Base-by-base conservation (phyloP, 2,797 vertebrate species). In the Chelon labrosus region DNA sequence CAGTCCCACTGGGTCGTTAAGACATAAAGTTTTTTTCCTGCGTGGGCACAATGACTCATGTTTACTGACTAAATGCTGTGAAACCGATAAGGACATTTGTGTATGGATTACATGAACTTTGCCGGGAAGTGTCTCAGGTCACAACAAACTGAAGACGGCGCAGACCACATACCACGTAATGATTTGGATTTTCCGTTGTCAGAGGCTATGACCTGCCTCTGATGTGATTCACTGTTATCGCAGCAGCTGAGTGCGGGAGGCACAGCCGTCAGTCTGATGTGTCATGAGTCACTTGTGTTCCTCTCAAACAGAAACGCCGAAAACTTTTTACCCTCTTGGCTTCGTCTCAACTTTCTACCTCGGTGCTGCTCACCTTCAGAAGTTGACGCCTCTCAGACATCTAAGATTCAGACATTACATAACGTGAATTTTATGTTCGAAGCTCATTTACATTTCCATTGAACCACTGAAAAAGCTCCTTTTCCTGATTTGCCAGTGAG, bases 201-300 rank as follows among this genome's bases (percentile, higher is more conserved):
- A 77, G 75, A 83, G 79, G 65, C 47, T 77, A 82, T 60, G 83
- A 88, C 72, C 75, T 70, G 70, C 75, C 65, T 75, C 3, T 60
- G 16, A 69, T 62, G 72, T 92, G 89, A 92, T 86, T 92, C 89
- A 92, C 78, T 27, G 31, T 70, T 66, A 72, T 74, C 44, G 12
- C 51, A 25, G 75, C 57, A 20, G 61, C 62, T 17, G 58, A 80
- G 61, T 3, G 71, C 65, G 37, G 69, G 77, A 76, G 53, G 79
- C 73, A 60, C 57, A 75, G 82, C 75, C 80, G 67, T 46, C 67
- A 83, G 77, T 81, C 84, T 78, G 74, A 91, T 73, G 75, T 37
- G 52, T 62, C 41, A 57, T 80, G 84, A 92, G 59, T 92, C 90
- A 92, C 71, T 73, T 20, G 35, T 54, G 58, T 67, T 88, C 75